Percentiles rank a stretch among this genome's conserved stretches.
Evolutionary conservation across 2,113 vertebrate genomes (phyloP).

Genomic region (Platichthys stellatus): DNA sequence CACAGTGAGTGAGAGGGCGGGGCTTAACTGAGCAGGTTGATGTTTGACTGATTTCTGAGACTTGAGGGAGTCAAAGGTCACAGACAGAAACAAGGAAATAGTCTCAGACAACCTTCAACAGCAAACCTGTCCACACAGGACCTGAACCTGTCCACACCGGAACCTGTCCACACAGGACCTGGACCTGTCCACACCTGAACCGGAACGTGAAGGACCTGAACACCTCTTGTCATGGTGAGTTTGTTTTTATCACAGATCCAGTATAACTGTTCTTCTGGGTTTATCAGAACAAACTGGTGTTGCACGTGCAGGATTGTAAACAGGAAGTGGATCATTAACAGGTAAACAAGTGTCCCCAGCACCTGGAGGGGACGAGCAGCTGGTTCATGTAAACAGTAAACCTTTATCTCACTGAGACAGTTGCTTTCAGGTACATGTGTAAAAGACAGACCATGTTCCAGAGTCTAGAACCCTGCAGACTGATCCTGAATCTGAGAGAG

Average conservation of each 20-base stretch:
- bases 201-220: not conserved
- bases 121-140: not conserved
- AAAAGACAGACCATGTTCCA: too few species aligned
- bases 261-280: not conserved
- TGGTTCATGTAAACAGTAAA: too few species aligned
- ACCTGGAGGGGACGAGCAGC: not conserved
- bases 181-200: not conserved
- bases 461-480: not conserved
- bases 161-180: too few species aligned
- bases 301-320: not conserved
- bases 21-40: constrained; percentile 6
- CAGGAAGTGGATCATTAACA: not conserved
- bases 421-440: too few species aligned
- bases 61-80: constrained; percentile 36
- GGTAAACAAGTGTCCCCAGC: not conserved
- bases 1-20: not conserved
- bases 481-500: not conserved
- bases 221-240: not conserved
- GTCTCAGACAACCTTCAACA: not conserved
- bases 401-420: not conserved
- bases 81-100: not conserved
- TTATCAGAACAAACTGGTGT: not conserved
- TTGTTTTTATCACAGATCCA: not conserved
- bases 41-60: constrained; percentile 31
- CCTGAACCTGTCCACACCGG: too few species aligned